Base-by-base conservation (phyloP, 2,113 vertebrate species). In the Hydropotes inermis region DNA sequence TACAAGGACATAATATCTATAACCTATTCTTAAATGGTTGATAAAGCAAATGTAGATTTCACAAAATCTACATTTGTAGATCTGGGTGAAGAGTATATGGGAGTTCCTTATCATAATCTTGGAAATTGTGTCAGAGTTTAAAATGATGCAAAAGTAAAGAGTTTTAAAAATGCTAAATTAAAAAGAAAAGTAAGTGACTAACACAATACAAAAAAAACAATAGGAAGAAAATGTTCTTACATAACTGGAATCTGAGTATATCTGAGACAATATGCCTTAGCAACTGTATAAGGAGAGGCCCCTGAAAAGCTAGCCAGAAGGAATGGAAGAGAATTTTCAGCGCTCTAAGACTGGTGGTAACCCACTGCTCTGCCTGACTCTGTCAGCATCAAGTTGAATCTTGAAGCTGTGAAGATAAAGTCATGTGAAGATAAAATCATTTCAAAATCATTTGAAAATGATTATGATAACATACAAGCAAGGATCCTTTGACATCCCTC, bases 101-200 rank as follows among this genome's bases (percentile, higher is more conserved):
- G 13, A 58, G 21, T 89, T 61, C 36, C 52, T n/a, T 16, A 30
- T 9, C 33, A 1, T 52, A 78, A 83, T 93, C 60, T 19, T 39
- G 16, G 5, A 50, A 5, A 36, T 28, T 87, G 52, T 96, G 1
- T 25, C 19, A 60, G 57, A 95, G n/a, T 95, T 94, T 78, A 79
- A 93, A 93, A 97, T 95, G n/a, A 47, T 58, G 78, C 3, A 64
- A 93, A 96, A 92, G 39, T 95, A 97, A 90, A 33, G 86, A 39
- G 89, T 57, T 43, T 79, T 94, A 81, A 92, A 1, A 28, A 90
- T 27, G 78, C 28, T 2, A 85, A 9, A 9, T 33, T 91, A 27
- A 92, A 50, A 91, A 47, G 43, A 21, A 91, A 19, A 43, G 36
- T 36, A 58, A 79, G 50, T 76, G 58, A 88, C 58, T 74, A 87